Percentiles rank a stretch among this genome's conserved stretches.
Conservation (phyloP, 2,888 invertebrate species). For the Macropis europaea region DNA sequence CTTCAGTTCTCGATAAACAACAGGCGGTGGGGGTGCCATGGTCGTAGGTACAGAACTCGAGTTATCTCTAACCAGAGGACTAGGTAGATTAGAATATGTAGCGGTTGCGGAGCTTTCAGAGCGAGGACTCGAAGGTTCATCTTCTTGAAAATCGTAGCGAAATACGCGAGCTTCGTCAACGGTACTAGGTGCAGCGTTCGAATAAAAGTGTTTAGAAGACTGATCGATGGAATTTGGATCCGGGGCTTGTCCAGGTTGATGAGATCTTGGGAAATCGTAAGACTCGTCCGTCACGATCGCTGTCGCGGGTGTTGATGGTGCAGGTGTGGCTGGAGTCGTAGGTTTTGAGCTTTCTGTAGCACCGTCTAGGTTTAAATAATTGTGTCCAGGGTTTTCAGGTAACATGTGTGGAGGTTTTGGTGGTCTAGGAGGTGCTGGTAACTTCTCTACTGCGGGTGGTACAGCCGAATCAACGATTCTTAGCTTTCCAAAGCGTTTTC, state of each 20-base stretch:
- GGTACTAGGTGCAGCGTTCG: constrained; percentile 83
- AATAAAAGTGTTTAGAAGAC: constrained; percentile 82
- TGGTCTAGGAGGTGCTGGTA: constrained; percentile 86
- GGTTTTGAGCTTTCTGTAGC: constrained; percentile 77
- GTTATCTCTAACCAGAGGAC: constrained; percentile 76
- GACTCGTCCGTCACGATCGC: constrained; percentile 81
- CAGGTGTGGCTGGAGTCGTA: constrained; percentile 75
- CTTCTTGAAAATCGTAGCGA: constrained; percentile 81
- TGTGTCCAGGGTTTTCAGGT: constrained; percentile 79
- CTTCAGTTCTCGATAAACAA: constrained; percentile 83
- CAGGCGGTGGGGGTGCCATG: constrained; percentile 81
- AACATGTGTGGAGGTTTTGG: constrained; percentile 86
- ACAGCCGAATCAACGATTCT: constrained; percentile 74
- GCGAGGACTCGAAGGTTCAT: constrained; percentile 80
- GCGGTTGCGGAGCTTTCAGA: constrained; percentile 81
- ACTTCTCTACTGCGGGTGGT: constrained; percentile 72
- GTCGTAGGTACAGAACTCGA: constrained; percentile 78
- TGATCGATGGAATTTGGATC: constrained; percentile 67
- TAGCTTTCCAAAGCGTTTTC: constrained; percentile 83
- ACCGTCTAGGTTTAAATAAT: constrained; percentile 80
- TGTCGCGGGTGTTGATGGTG: constrained; percentile 72
- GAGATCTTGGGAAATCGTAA: constrained; percentile 87
- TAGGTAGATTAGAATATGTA: constrained; percentile 83
- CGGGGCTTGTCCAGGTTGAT: constrained; percentile 80
- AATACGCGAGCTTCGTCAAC: constrained; percentile 81